A percentile compares a stretch with the other conserved stretches of the same genome.
phyloP scores from a whole-genome alignment of 2,113 vertebrate species.

The Hippocampus abdominalis region DNA sequence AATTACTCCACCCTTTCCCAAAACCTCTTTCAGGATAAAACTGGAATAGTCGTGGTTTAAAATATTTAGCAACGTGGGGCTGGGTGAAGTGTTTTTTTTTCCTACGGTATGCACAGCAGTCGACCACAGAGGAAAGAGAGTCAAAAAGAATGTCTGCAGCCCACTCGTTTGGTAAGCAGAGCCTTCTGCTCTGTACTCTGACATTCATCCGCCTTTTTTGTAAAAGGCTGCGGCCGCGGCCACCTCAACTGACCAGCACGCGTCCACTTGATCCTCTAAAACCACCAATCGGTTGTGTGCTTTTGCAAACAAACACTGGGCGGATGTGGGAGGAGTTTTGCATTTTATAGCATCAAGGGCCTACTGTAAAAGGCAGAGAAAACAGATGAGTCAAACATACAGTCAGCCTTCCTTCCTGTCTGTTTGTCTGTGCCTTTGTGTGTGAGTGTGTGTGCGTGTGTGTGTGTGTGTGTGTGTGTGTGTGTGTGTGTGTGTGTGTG shows the following conservation, averaged over 20 bases:
- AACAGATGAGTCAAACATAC: conserved; percentile 74
- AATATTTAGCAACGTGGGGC: conserved; percentile 30
- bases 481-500: conserved; percentile 2
- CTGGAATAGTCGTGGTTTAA: conserved; percentile 34
- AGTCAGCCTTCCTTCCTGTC: conserved; percentile 63
- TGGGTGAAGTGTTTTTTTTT: conserved; percentile 18
- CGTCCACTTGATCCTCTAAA: conserved; percentile 55
- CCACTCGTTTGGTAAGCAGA: conserved; percentile 44
- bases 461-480: conserved; percentile 4
- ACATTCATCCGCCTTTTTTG: conserved; percentile 53
- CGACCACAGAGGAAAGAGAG: conserved; percentile 47
- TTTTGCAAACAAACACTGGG: conserved; percentile 25
- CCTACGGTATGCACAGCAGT: conserved; percentile 24
- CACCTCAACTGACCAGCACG: conserved; percentile 56
- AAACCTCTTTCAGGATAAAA: conserved; percentile 27
- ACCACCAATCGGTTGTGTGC: conserved; percentile 43
- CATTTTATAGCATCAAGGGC: conserved; percentile 42
- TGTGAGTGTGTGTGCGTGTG: conserved; percentile 22
- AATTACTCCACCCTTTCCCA: conserved; percentile 34
- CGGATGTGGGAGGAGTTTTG: conserved; percentile 55
- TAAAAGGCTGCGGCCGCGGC: conserved; percentile 48
- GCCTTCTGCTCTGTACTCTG: conserved; percentile 43
- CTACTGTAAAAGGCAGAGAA: conserved; percentile 57
- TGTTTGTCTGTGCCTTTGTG: conserved; percentile 27
- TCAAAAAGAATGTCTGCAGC: conserved; percentile 41